Conservation (phyloP, 2,113 vertebrate genomes). For the Tonatia bakeri region DNA sequence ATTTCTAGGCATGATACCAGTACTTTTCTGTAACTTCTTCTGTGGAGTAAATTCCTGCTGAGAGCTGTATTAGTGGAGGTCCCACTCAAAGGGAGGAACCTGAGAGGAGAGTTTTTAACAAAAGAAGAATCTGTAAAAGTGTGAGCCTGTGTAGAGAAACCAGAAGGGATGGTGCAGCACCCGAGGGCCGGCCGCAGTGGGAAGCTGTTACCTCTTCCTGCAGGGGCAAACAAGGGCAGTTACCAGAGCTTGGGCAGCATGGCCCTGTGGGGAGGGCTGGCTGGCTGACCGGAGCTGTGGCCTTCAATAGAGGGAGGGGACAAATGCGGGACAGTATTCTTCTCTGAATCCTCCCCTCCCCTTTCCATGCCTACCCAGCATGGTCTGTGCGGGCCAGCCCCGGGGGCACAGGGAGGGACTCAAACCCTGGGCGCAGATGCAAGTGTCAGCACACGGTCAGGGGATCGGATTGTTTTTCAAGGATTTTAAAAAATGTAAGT, state of each 20-base stretch:
- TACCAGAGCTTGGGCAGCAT: neutral
- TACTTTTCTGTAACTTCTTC: neutral
- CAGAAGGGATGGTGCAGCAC: neutral
- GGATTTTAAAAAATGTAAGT: neutral
- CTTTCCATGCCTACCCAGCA: neutral
- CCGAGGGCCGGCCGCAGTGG: neutral
- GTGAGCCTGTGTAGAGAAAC: neutral
- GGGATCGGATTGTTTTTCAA: neutral
- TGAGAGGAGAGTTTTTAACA: neutral
- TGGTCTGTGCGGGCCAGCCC: neutral
- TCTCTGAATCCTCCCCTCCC: neutral
- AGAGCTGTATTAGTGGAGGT: neutral
- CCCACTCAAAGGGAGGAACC: neutral
- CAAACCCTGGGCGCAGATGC: neutral
- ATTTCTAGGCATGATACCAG: neutral
- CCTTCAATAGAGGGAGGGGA: neutral
- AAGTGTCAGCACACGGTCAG: neutral
- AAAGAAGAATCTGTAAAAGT: neutral
- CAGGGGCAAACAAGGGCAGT: neutral
- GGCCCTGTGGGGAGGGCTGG: neutral
- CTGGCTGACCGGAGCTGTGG: neutral
- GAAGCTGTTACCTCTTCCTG: neutral
- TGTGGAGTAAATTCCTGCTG: neutral
- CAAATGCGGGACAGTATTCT: neutral
- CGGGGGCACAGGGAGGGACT: neutral